Evolutionary conservation across 1,140 invertebrate species (phyloP), one percentile per base, ranked within the genome.

Genomic region (Branchinecta lynchi): DNA sequence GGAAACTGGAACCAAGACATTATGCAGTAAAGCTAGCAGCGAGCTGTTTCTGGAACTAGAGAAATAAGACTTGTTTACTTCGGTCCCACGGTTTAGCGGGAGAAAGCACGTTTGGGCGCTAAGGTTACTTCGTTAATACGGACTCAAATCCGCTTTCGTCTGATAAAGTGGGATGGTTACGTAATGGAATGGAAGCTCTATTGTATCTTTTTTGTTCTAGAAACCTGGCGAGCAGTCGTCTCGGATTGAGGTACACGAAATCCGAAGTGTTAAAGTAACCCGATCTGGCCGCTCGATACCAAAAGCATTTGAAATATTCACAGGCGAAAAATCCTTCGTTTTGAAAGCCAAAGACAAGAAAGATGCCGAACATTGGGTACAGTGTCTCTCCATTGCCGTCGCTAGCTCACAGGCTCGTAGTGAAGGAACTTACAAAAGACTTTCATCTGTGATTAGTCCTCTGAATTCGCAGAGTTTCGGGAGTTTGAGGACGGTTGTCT

Each of bases 271-370:
- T 0, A 91, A 93, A 77, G 92, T 94, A 8, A 88, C 86, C 0
- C 81, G 89, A 69, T 87, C 87, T 20, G 88, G 87, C 66, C 84
- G 90, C 68, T 92, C 92, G 76, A 93, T 96, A 76, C 92, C 93
- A 9, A 93, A 92, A 79, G 92, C 92, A 3, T 96, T 96, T 81
- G 93, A 96, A 82, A 95, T 96, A 72, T 96, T 96, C 79, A 95
- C 93, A 0, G 88, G 89, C 66, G 90, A 95, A 77, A 89, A 92
- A 76, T 90, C 89, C 8, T 85, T 92, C 74, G 90, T 94, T 74
- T 83, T 96, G 68, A 96, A 95, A 81, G 92, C 93, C 7, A 93
- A 91, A 79, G 91, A 92, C 77, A 88, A 89, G n/a, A 92, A 90
- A 78, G 90, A 95, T 77, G 92, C 91, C 10, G 91, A 95, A 78